Conservation (phyloP, 1,140 invertebrate genomes). For the Apolygus lucorum region DNA sequence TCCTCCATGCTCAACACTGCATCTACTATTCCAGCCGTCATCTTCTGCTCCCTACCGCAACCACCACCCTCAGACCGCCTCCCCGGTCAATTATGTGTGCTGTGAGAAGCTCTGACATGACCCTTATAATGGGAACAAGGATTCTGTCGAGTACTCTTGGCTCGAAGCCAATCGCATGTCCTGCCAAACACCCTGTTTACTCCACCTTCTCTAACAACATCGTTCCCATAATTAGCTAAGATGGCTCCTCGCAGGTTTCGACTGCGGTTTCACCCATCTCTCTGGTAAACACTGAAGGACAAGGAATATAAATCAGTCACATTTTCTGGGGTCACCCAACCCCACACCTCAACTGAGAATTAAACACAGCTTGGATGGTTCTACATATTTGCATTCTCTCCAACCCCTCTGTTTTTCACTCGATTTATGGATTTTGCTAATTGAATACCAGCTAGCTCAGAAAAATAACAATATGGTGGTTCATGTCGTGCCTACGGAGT, state of each 20-base stretch:
- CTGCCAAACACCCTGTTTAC: constrained; percentile 15
- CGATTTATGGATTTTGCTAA: too few relatives aligned
- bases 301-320: too few relatives aligned
- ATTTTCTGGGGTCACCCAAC: too few relatives aligned
- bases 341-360: too few relatives aligned
- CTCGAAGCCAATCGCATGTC: background rate
- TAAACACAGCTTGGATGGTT: too few relatives aligned
- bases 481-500: too few relatives aligned
- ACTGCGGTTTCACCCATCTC: constrained; percentile 3
- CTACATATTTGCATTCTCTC: too few relatives aligned
- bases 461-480: too few relatives aligned
- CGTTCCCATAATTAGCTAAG: constrained; percentile 2
- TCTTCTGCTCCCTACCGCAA: background rate
- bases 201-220: background rate
- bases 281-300: too few relatives aligned
- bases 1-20: background rate
- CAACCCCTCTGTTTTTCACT: too few relatives aligned
- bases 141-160: constrained; percentile 12
- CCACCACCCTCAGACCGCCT: too few relatives aligned
- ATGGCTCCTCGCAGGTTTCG: background rate
- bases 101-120: constrained; percentile 9
- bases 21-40: background rate
- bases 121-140: constrained; percentile 11
- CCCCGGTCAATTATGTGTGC: constrained; percentile 9
- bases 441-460: too few relatives aligned